Base-by-base conservation (phyloP, 2,888 invertebrate species). In the Pachycephus smyrnensis region DNA sequence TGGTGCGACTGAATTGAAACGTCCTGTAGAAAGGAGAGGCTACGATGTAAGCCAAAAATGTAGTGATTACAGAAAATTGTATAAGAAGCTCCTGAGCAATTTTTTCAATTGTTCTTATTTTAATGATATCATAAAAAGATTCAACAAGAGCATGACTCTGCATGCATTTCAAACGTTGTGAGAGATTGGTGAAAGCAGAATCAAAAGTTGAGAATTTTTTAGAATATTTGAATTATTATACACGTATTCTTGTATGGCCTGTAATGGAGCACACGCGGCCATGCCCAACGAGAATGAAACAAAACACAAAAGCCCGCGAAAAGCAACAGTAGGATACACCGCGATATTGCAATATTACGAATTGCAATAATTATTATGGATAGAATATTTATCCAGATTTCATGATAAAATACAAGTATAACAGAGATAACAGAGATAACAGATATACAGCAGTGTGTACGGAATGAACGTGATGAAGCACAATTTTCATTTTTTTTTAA, bases 81-180 rank as follows among this genome's bases (percentile, higher is more conserved):
- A 23, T 23, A 1, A 55, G 23, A 9, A 23, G 23, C 23, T 55
- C 23, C 2, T 55, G 23, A 6, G 40, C 15, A 23, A 40, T 0
- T 40, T 6, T 40, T 6, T 40, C 4, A 40, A 15, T 35, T 75
- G n/a, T 73, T n/a, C n/a, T n/a, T n/a, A n/a, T n/a, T 75, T 33
- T 12, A 31, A 76, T n/a, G n/a, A 15, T 37, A 30, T 31, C n/a
- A 36, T 68, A n/a, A 33, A n/a, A 81, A 37, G 33, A 23, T 77
- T 37, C 35, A 75, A 76, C 69, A 74, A 36, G 75, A 69, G 76
- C 68, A 75, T 74, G 37, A 75, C 78, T 77, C 40, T 31, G 73
- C 76, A 76, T 69, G 68, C 73, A 75, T 77, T 77, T 69, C 12
- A 75, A 69, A 79, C 69, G 68, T 36, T 76, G 75, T 77, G 80